Conservation (phyloP, 2,113 vertebrate genomes). For the Gallinago jamesoni region DNA sequence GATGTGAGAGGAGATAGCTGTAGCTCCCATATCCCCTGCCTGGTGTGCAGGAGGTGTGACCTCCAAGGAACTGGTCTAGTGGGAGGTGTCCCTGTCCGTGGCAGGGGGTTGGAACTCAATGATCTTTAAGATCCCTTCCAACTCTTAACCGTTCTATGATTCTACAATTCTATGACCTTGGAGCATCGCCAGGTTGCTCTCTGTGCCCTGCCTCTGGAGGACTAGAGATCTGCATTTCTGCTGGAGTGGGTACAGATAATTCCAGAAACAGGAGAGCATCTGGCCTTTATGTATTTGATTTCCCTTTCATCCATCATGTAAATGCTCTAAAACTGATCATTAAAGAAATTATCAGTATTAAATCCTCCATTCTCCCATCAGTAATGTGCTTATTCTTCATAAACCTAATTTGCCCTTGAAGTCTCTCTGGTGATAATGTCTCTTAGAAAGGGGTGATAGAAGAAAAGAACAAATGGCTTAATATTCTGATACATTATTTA, state of each 20-base stretch:
- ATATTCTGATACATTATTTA: conserved; percentile 17
- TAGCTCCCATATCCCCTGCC: background rate
- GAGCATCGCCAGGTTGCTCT: background rate
- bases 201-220: background rate
- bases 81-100: no score
- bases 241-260: background rate
- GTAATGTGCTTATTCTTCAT: conserved; percentile 41
- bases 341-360: conserved; percentile 39
- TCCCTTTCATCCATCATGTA: conserved; percentile 38
- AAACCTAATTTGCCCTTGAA: conserved; percentile 43
- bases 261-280: conserved; percentile 26
- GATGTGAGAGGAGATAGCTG: background rate
- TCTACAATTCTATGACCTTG: background rate
- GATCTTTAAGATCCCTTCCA: no score
- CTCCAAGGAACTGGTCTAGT: background rate
- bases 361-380: background rate
- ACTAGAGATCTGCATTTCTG: background rate
- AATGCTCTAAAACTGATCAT: conserved; percentile 30
- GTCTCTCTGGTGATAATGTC: background rate
- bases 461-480: conserved; percentile 14
- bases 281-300: background rate
- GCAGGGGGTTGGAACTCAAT: no score
- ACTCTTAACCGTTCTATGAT: no score
- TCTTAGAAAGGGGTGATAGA: background rate
- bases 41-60: background rate